phyloP scores from a whole-genome alignment of 92 coral and sea anemone species.

The Montipora capitata region DNA sequence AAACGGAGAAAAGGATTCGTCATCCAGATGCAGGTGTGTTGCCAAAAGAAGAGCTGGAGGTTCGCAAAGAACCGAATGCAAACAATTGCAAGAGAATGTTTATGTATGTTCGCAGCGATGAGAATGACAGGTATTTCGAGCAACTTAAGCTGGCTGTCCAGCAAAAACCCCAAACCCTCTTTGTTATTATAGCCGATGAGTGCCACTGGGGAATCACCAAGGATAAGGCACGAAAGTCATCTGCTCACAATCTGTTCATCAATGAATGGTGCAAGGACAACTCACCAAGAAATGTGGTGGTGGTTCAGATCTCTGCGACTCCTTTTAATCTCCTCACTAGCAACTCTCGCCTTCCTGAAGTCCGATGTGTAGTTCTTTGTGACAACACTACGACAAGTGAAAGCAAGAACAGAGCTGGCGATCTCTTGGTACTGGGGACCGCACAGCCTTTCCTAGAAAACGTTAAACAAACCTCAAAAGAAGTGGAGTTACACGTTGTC shows the following conservation, averaged over 20 bases:
- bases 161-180: constrained; percentile 48
- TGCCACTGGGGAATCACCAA: constrained; percentile 73
- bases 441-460: background rate
- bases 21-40: constrained; percentile 73
- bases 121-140: constrained; percentile 37
- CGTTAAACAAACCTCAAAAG: background rate
- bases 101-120: constrained; percentile 54
- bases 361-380: background rate
- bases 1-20: constrained; percentile 63
- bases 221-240: constrained; percentile 40
- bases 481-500: constrained; percentile 59
- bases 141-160: constrained; percentile 29
- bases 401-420: background rate
- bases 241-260: constrained; percentile 63
- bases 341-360: constrained; percentile 63
- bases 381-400: background rate
- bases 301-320: constrained; percentile 66
- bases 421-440: background rate
- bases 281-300: constrained; percentile 53
- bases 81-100: constrained; percentile 34
- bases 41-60: constrained; percentile 23
- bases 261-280: constrained; percentile 60
- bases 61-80: no score
- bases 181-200: constrained; percentile 66
- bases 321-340: constrained; percentile 59